Evolutionary conservation across 2,797 vertebrate species (phyloP).

Genomic region (Pseudotriccus pelzelni): DNA sequence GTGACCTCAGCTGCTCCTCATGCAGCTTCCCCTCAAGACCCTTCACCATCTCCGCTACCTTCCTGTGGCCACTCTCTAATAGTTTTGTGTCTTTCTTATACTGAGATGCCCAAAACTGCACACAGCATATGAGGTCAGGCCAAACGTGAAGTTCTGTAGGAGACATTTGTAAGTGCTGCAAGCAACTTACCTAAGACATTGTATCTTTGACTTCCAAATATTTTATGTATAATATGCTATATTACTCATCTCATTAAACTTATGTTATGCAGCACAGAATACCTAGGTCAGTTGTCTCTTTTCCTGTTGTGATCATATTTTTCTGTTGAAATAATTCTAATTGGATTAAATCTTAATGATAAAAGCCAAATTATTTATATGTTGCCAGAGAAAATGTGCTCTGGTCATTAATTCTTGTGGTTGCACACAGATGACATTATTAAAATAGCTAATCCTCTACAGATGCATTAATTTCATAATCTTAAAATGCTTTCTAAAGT

Average conservation of each 20-base stretch:
- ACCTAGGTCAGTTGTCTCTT: neutral
- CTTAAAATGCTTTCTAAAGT: neutral
- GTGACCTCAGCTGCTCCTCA: neutral
- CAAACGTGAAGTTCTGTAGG: neutral
- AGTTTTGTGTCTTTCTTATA: neutral
- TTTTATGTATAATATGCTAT: neutral
- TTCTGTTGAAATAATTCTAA: neutral
- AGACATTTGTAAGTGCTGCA: neutral
- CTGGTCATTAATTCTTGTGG: neutral
- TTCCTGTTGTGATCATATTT: neutral
- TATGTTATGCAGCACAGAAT: neutral
- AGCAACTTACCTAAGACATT: neutral
- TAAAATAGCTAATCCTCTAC: slow-evolving; percentile 11
- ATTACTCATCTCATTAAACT: neutral
- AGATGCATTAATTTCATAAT: slow-evolving; percentile 40
- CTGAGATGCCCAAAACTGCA: neutral
- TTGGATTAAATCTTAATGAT: neutral
- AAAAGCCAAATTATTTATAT: neutral
- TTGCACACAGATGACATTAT: neutral
- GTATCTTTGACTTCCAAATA: neutral
- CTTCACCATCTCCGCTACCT: neutral
- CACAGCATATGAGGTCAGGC: neutral
- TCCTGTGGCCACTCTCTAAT: neutral
- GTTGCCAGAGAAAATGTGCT: neutral
- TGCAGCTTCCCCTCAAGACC: neutral